Conservation (phyloP, 2,797 vertebrate species). For the Astyanax mexicanus region DNA sequence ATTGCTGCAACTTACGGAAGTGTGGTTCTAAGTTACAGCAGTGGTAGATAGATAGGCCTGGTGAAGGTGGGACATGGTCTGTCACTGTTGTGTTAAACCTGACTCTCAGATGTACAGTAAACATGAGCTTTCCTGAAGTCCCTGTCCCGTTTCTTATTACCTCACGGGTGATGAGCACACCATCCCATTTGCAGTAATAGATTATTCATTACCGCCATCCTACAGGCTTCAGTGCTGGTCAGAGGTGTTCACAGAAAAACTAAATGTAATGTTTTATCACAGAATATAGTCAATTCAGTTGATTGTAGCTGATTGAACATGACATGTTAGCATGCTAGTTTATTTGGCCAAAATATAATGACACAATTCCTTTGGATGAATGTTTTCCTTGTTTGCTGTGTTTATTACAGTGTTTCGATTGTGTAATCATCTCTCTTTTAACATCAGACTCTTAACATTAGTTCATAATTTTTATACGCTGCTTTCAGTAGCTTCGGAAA, state of each 20-base stretch:
- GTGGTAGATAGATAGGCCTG: neutral
- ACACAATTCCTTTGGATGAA: too few relatives aligned
- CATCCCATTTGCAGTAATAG: slow-evolving; percentile 47
- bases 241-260: neutral
- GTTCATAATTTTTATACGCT: too few relatives aligned
- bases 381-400: too few relatives aligned
- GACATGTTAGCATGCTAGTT: too few relatives aligned
- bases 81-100: slow-evolving; percentile 10
- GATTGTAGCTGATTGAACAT: too few relatives aligned
- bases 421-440: too few relatives aligned
- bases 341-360: too few relatives aligned
- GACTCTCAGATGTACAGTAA: slow-evolving; percentile 26
- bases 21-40: neutral
- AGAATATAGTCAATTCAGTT: too few relatives aligned
- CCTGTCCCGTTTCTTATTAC: slow-evolving; percentile 27
- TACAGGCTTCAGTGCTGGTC: neutral
- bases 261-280: too few relatives aligned
- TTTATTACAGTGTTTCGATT: too few relatives aligned
- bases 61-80: neutral
- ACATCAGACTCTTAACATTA: too few relatives aligned
- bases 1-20: neutral
- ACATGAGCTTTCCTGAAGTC: slow-evolving; percentile 41
- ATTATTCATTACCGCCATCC: slow-evolving; percentile 49
- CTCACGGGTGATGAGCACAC: slow-evolving; percentile 22
- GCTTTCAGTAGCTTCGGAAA: too few relatives aligned